Base-by-base conservation (phyloP, 2,888 invertebrate genomes). In the Cantharis flavilabris region DNA sequence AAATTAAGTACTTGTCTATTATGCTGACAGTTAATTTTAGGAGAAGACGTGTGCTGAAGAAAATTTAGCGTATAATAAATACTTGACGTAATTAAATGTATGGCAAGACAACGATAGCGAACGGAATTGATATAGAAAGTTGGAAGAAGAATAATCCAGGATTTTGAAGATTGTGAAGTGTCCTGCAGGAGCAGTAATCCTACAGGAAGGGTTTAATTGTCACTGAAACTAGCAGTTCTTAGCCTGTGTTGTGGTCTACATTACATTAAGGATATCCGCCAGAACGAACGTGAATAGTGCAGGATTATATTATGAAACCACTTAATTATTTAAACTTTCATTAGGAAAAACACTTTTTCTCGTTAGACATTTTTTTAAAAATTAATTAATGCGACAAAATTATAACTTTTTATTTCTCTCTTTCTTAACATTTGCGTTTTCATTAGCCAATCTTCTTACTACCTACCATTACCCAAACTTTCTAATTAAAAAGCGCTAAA, bases 231-330 rank as follows among this genome's bases (percentile, higher is more conserved):
- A 62, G 73, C 80, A 75, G 77, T 78, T 75, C 80, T 78, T 78
- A 71, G 78, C 76, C 78, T 75, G 75, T 76, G 77, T 73, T 70
- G 63, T 70, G 76, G 74, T 74, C 78, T 75, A 75, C 76, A 76
- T 78, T 75, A 75, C 76, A 78, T 78, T 78, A 78, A 78, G 77
- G 75, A 77, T 77, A 75, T 77, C 72, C 77, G 77, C 72, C 70
- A 73, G 78, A 72, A 75, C 75, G 75, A 78, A 78, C 75, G 78
- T 75, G 75, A 78, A 78, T 78, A 70, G 72, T 73, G 75, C 26
- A 70, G 80, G 79, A 80, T 81, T 81, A 80, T 79, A 78, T 80
- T 73, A 81, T 80, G 76, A 77, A 75, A 74, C 78, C 79, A 78
- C 75, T 80, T 81, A 79, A 79, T 81, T 81, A 81, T 79, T 81